Evolutionary conservation across 2,888 invertebrate genomes (phyloP).

Genomic region (Linyphia triangularis): DNA sequence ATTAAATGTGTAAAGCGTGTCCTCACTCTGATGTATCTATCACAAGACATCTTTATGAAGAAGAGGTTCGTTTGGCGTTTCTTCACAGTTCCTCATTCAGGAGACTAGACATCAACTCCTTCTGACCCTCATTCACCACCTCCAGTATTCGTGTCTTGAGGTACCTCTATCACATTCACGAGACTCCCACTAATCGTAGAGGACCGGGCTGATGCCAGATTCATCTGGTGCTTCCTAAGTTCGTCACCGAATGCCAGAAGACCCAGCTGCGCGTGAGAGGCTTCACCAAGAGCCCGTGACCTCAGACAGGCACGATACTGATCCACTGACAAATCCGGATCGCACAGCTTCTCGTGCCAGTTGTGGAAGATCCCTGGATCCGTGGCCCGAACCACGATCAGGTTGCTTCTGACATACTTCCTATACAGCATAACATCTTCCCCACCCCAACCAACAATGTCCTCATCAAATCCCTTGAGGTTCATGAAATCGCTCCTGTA

Average conservation of each 20-base stretch:
- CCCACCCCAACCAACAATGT: conserved; percentile 88
- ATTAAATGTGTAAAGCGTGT: too few species aligned
- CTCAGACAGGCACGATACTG: conserved; percentile 88
- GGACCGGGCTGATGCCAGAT: conserved; percentile 13
- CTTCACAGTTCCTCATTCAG: too few species aligned
- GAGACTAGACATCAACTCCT: too few species aligned
- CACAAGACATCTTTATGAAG: too few species aligned
- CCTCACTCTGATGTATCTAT: too few species aligned
- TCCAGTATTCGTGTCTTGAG: conserved; percentile 24
- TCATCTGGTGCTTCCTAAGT: conserved; percentile 61
- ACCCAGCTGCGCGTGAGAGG: conserved; percentile 87
- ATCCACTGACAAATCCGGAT: conserved; percentile 83
- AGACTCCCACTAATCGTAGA: conserved; percentile 6
- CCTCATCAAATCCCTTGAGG: conserved; percentile 87
- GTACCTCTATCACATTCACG: conserved; percentile 64
- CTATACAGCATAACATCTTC: conserved; percentile 89
- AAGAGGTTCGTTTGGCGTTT: too few species aligned
- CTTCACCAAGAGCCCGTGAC: conserved; percentile 87
- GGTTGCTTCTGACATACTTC: conserved; percentile 87
- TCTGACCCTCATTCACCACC: neutral
- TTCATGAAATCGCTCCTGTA: conserved; percentile 88
- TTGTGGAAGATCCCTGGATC: conserved; percentile 90
- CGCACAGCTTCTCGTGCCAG: conserved; percentile 87
- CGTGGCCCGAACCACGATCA: conserved; percentile 87
- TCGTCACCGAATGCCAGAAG: conserved; percentile 74